Conservation (phyloP, 2,888 invertebrate species). For the Lumbricus terrestris region DNA sequence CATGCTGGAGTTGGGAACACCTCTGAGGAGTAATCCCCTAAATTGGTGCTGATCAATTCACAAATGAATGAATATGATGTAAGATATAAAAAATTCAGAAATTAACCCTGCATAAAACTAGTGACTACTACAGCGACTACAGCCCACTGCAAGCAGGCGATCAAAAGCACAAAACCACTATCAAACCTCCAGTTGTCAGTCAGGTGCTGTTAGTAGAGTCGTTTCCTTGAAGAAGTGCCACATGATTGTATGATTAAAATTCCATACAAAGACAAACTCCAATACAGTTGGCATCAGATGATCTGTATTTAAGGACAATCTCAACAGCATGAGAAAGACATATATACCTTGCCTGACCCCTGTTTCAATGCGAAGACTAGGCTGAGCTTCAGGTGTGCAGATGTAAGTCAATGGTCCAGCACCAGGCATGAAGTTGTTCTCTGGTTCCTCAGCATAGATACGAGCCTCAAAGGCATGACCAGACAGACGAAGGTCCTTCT, state of each 20-base stretch:
- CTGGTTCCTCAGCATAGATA: slow-evolving; percentile 84
- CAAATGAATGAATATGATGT: too few species aligned
- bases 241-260: too few species aligned
- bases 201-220: too few species aligned
- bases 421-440: slow-evolving; percentile 82
- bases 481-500: slow-evolving; percentile 73
- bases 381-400: slow-evolving; percentile 66
- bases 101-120: not conserved
- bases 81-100: not conserved
- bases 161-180: not conserved
- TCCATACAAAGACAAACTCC: too few species aligned
- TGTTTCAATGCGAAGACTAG: slow-evolving; percentile 82
- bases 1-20: too few species aligned
- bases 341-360: slow-evolving; percentile 62
- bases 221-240: too few species aligned
- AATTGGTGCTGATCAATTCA: too few species aligned
- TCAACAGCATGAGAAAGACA: not conserved
- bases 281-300: too few species aligned
- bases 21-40: too few species aligned
- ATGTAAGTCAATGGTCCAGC: slow-evolving; percentile 81
- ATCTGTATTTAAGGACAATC: too few species aligned
- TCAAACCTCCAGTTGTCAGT: too few species aligned
- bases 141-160: not conserved
- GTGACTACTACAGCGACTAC: not conserved
- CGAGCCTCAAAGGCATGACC: slow-evolving; percentile 95